Conservation (phyloP, 2,888 invertebrate genomes). For the Idaea biselata region DNA sequence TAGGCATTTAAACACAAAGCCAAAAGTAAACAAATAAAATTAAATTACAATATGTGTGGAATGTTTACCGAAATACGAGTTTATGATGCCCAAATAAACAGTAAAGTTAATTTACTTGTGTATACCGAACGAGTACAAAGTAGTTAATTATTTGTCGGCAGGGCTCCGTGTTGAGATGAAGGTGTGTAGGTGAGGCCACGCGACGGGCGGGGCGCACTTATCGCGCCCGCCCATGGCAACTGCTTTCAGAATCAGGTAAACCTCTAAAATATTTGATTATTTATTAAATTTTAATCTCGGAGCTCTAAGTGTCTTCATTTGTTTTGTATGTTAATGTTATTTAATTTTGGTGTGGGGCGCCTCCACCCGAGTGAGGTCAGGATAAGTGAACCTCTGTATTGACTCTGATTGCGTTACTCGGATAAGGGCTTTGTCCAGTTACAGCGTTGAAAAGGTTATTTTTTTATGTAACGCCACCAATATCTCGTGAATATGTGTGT, state of each 20-base stretch:
- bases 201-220: slow-evolving; percentile 70
- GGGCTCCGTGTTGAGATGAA: slow-evolving; percentile 56
- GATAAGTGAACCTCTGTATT: neutral
- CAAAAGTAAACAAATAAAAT: neutral
- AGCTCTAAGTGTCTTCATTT: slow-evolving; percentile 1
- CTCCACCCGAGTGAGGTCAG: neutral
- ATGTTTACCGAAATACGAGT: neutral
- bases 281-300: slow-evolving; percentile 3
- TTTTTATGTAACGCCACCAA: neutral
- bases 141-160: slow-evolving; percentile 49
- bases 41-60: neutral
- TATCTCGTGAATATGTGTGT: neutral
- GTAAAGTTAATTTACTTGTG: slow-evolving; percentile 17
- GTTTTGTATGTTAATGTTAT: neutral
- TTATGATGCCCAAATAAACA: slow-evolving; percentile 1
- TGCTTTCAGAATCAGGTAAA: slow-evolving; percentile 59
- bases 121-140: slow-evolving; percentile 10
- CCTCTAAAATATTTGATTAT: slow-evolving; percentile 1
- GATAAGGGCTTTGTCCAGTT: neutral
- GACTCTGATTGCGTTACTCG: neutral
- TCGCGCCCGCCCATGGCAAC: slow-evolving; percentile 77
- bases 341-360: neutral
- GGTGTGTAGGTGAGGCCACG: slow-evolving; percentile 71
- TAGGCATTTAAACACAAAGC: neutral
- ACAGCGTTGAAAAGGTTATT: neutral